phyloP scores from a whole-genome alignment of 2,797 vertebrate species.

The Sebastes hubbsi region DNA sequence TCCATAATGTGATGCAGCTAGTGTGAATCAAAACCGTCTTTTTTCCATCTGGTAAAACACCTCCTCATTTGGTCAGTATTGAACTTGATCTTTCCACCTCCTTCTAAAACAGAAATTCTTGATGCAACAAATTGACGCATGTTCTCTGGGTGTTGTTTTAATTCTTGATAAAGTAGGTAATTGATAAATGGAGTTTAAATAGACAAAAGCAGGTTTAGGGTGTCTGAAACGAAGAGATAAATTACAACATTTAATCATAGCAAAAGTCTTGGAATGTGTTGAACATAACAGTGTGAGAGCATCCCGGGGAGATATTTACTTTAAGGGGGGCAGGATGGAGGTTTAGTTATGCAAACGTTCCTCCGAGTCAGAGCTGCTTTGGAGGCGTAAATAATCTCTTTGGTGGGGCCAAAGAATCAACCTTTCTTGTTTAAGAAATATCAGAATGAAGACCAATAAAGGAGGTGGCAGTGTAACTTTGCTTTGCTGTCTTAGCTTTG shows the following conservation, averaged over 20 bases:
- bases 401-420: not conserved
- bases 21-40: not conserved
- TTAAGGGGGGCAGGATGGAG: constrained; percentile 10
- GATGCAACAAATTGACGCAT: not conserved
- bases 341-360: constrained; percentile 9
- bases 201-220: not conserved
- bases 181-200: constrained; percentile 4
- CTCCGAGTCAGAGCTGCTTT: not conserved
- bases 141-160: not conserved
- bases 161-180: constrained; percentile 4
- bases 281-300: constrained; percentile 25
- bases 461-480: not conserved
- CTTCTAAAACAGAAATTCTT: not conserved
- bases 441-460: not conserved
- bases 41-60: not conserved
- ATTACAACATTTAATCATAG: constrained; percentile 13
- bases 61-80: not conserved
- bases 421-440: not conserved
- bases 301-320: constrained; percentile 27
- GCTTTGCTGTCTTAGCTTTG: not conserved
- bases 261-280: constrained; percentile 29
- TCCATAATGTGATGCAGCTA: not conserved
- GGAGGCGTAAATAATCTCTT: not conserved
- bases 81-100: not conserved
- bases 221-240: not conserved